Evolutionary conservation across 2,888 invertebrate species (phyloP), one percentile per base, ranked within the genome.

Genomic region (Rhingia campestris): DNA sequence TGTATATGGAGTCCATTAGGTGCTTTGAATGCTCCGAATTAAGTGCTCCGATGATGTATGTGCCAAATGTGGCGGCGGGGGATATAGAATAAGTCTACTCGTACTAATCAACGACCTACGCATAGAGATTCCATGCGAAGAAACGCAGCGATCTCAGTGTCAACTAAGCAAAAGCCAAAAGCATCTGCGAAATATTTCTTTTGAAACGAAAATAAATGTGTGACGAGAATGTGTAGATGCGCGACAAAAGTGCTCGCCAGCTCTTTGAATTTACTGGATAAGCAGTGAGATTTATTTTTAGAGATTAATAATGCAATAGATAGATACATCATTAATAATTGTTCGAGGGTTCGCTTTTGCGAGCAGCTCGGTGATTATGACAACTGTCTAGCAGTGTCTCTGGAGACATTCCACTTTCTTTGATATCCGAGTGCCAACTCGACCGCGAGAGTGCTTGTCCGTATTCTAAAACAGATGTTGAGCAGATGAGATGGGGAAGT

Each of bases 311-410:
- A 69, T 61, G 84, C 75, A 70, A 84, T 80, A 84, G 49, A 49
- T 49, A 49, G 84, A 80, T 80, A 84, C 84, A 84, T 84, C 84
- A 75, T 84, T 75, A 84, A 80, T 80, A 80, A 80, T 84, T 77
- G 73, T 82, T 77, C 77, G 77, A 77, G 77, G 59, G 76, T 56
- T 81, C 64, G 75, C 43, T 69, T 56, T 43, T 10, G 14, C 22
- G 49, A 9, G 47, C 30, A 10, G 56, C 51, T 63, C 61, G 45
- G 66, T 72, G 81, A 81, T 81, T 81, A 81, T 81, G 81, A 81
- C 81, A 76, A 81, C 76, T 81, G 70, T 81, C 81, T 76, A 6
- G 70, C 58, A 64, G 49, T 56, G 76, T 56, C 54, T 61, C n/a
- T 47, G 51, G 63, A 63, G 72, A 54, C 54, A 51, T 41, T 64